A percentile compares a stretch with the other conserved stretches of the same genome.
These are phyloP conservation scores for Leptoteleia sp. DNA, from an alignment of 1,140 invertebrate genomes.

Conservation along the genomic window DNA sequence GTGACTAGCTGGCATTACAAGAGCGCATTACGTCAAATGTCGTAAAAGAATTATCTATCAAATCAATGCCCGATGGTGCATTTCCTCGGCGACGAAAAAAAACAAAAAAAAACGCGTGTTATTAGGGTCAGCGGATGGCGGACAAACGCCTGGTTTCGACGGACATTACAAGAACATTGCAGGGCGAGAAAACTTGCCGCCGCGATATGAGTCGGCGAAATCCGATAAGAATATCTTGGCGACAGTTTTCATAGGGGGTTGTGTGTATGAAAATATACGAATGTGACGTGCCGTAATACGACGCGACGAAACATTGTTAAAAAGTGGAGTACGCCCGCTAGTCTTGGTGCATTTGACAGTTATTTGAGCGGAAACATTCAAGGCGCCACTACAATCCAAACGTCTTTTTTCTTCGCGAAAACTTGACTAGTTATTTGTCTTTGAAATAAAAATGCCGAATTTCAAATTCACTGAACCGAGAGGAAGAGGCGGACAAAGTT, in stretches of 20 bases:
- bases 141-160: slow-evolving; percentile 16
- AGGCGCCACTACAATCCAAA: no score
- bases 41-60: slow-evolving; percentile 42
- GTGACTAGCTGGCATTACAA: slow-evolving; percentile 47
- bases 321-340: slow-evolving; percentile 1
- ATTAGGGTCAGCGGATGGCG: no score
- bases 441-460: slow-evolving; percentile 15
- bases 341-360: slow-evolving; percentile 22
- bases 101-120: no score
- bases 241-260: slow-evolving; percentile 11
- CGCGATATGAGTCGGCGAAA: slow-evolving; percentile 8
- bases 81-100: slow-evolving; percentile 7
- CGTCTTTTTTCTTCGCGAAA: slow-evolving; percentile 1
- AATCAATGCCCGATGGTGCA: slow-evolving; percentile 27
- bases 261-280: slow-evolving; percentile 21
- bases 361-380: slow-evolving; percentile 26
- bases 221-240: slow-evolving; percentile 24
- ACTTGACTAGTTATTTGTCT: neutral
- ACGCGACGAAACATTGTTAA: slow-evolving; percentile 15
- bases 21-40: slow-evolving; percentile 39
- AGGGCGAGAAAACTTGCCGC: slow-evolving; percentile 1
- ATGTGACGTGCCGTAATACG: neutral
- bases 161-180: slow-evolving; percentile 56
- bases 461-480: neutral
- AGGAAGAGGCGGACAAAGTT: neutral